A percentile compares a stretch with the other conserved stretches of the same genome.
Evolutionary conservation across 2,113 vertebrate species (phyloP).

Genomic region (Collichthys lucidus): DNA sequence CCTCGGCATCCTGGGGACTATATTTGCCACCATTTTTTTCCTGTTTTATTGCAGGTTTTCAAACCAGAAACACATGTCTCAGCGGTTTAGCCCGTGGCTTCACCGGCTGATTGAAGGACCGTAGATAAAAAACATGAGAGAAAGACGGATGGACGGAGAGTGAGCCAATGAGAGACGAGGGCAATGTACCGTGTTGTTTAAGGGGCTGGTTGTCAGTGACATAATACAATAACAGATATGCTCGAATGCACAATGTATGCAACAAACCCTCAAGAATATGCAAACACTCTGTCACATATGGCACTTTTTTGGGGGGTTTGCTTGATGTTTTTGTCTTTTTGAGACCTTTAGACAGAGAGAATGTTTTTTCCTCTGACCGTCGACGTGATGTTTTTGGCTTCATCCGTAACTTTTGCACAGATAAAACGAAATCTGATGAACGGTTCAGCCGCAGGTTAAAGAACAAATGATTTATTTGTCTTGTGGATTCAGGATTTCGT

Average conservation of each 20-base stretch:
- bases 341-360: background rate
- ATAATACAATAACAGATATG: background rate
- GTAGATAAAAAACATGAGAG: conserved; percentile 37
- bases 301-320: background rate
- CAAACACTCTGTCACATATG: background rate
- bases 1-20: conserved; percentile 30
- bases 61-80: conserved; percentile 68
- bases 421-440: background rate
- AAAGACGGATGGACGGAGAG: background rate
- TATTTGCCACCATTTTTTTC: conserved; percentile 25
- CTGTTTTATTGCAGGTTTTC: conserved; percentile 38
- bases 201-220: background rate
- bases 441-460: background rate
- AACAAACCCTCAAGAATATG: background rate
- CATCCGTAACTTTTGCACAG: background rate
- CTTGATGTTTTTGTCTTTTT: background rate
- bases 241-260: background rate
- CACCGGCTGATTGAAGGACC: conserved; percentile 30
- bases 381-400: background rate
- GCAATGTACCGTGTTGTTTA: background rate
- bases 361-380: background rate
- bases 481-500: background rate
- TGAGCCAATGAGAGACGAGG: conserved; percentile 25
- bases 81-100: background rate
- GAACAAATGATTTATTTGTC: background rate